phyloP scores from a whole-genome alignment of 2,113 vertebrate genomes.

The Sturnus vulgaris region DNA sequence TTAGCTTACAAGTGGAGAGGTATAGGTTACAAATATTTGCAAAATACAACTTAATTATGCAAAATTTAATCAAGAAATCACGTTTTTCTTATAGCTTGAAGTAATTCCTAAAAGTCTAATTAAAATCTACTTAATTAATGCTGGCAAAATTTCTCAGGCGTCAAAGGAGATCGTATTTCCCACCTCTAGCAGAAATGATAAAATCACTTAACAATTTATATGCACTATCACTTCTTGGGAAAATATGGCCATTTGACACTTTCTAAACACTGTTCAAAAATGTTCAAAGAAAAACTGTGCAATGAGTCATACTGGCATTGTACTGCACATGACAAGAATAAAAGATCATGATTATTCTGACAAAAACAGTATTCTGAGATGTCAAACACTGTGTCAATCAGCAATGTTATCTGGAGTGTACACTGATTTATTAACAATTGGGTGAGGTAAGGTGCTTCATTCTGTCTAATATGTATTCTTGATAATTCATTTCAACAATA shows the following conservation, averaged over 20 bases:
- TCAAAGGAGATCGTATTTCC: slow-evolving; percentile 8
- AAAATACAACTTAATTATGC: slow-evolving; percentile 24
- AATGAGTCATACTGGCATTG: not conserved
- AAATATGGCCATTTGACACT: not conserved
- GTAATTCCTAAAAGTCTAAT: slow-evolving; percentile 33
- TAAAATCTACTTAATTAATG: slow-evolving; percentile 35
- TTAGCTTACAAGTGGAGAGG: not conserved
- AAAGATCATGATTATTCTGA: not conserved
- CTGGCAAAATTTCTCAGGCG: slow-evolving; percentile 18
- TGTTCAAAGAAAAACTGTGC: not conserved
- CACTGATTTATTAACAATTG: not conserved
- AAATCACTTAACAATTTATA: slow-evolving; percentile 31
- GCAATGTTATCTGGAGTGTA: not conserved
- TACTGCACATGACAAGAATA: not conserved
- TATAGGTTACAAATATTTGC: not conserved
- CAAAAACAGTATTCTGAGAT: not conserved
- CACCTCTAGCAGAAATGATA: not conserved
- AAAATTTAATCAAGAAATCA: slow-evolving; percentile 43
- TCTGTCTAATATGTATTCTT: not conserved
- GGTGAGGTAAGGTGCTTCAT: not conserved
- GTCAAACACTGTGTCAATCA: not conserved
- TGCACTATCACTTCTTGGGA: not conserved
- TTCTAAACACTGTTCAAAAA: not conserved
- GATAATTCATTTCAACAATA: not conserved
- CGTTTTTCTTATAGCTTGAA: slow-evolving; percentile 22